Evolutionary conservation across 2,888 invertebrate species (phyloP), one percentile per base, ranked within the genome.

Genomic region (Micoletzkya japonica): DNA sequence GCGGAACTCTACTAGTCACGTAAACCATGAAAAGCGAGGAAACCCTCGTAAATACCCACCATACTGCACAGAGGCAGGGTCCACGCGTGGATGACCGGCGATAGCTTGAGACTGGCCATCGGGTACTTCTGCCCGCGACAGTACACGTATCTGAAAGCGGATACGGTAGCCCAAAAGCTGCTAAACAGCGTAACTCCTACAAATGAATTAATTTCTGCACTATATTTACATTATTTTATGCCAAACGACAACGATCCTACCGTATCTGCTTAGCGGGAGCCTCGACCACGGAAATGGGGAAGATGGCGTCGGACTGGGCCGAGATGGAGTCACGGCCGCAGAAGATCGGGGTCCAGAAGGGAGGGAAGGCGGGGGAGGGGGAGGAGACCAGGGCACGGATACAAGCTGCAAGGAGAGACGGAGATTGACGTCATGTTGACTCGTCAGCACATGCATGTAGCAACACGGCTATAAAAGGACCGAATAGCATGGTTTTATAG

Each of bases 291-390:
- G 74, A 66, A 52, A 84, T 67, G 3, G 83, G 84, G 80, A 82
- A 83, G 57, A 83, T 73, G 26, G 73, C 73, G 57, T 83, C 82
- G 3, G 74, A 72, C 14, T 76, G 70, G 7, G 72, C 70, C 2
- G 74, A 71, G 3, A 82, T 37, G 7, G 73, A 44, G 1, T 75
- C 71, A 4, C 71, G 44, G 2, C 81, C 84, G 32, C 76, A 71
- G 70, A 84, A 79, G 52, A 83, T 74, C 1, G 83, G 83, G 28
- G 78, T 60, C 83, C 83, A 83, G 30, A 80, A 57, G n/a, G 77
- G 76, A 20, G 71, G 59, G 17, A 75, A 66, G 0, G 75, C 61
- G 4, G 50, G 26, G 20, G 50, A 58, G 6, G 52, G 52, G 10
- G 17, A 7, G 52, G 52, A 52, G 26, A 64, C 52, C 2, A 77